Evolutionary conservation across 1,140 invertebrate species (phyloP).

Genomic region (Platyscapa corneri): DNA sequence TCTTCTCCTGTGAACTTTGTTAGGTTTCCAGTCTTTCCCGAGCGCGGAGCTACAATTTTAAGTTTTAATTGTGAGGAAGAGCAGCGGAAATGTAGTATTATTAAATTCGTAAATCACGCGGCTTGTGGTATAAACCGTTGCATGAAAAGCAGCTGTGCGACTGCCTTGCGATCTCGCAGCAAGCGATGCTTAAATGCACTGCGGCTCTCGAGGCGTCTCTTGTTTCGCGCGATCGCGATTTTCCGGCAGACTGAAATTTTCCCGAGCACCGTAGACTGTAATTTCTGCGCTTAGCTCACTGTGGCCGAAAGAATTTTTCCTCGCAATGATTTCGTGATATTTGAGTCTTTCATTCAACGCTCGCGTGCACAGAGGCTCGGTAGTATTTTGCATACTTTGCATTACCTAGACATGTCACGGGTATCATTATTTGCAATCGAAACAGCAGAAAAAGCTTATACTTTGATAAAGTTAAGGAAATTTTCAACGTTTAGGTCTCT

Average conservation of each 20-base stretch:
- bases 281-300: not conserved
- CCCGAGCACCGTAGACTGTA: too few species aligned
- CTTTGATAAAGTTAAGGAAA: not conserved
- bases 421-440: too few species aligned
- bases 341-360: not conserved
- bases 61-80: slow-evolving; percentile 57
- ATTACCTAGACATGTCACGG: not conserved
- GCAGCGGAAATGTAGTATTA: slow-evolving; percentile 44
- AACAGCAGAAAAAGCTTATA: too few species aligned
- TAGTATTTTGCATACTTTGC: not conserved
- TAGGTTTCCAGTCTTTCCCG: not conserved
- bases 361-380: not conserved
- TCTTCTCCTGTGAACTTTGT: not conserved
- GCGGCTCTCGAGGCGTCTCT: too few species aligned
- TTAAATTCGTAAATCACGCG: slow-evolving; percentile 56
- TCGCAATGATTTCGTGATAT: not conserved
- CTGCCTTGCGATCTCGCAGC: not conserved
- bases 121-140: not conserved
- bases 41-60: slow-evolving; percentile 6
- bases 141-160: not conserved
- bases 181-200: not conserved
- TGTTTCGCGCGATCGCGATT: too few species aligned
- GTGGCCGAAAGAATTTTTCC: not conserved
- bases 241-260: too few species aligned
- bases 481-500: not conserved